These are phyloP conservation scores for Calycopis cecrops DNA, from an alignment of 1,140 invertebrate species.

Conservation along the genomic window DNA sequence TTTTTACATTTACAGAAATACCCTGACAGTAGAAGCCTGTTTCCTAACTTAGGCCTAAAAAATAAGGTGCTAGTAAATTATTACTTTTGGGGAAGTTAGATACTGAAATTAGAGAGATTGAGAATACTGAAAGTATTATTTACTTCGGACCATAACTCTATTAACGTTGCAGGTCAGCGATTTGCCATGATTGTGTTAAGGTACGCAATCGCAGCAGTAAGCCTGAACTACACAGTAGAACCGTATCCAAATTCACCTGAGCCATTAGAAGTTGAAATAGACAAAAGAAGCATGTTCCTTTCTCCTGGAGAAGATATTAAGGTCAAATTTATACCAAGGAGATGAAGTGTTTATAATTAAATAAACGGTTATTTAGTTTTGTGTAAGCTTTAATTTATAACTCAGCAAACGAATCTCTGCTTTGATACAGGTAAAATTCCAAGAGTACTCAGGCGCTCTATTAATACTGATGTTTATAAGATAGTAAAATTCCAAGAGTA, in stretches of 20 bases:
- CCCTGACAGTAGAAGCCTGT: no score
- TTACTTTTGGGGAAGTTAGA: no score
- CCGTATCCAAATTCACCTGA: conserved; percentile 20
- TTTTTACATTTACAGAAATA: no score
- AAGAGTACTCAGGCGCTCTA: no score
- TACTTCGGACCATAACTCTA: no score
- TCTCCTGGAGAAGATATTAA: conserved; percentile 4
- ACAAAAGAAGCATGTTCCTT: conserved; percentile 15
- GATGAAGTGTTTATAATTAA: not conserved
- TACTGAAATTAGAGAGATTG: no score
- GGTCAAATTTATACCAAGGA: not conserved
- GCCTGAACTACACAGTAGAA: conserved; percentile 25
- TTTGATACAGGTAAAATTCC: not conserved
- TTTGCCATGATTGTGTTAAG: conserved; percentile 26
- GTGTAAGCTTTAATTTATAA: not conserved
- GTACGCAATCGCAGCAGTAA: conserved; percentile 21
- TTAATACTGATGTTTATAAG: not conserved
- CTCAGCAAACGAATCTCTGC: not conserved
- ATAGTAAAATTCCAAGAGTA: no score
- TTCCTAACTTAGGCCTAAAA: no score
- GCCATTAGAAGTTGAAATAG: conserved; percentile 25
- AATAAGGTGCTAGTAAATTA: no score
- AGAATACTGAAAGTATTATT: no score
- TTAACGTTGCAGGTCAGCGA: conserved; percentile 29
- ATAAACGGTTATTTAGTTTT: not conserved